Conservation (phyloP, 2,888 invertebrate genomes). For the Agrenia bidenticulata region DNA sequence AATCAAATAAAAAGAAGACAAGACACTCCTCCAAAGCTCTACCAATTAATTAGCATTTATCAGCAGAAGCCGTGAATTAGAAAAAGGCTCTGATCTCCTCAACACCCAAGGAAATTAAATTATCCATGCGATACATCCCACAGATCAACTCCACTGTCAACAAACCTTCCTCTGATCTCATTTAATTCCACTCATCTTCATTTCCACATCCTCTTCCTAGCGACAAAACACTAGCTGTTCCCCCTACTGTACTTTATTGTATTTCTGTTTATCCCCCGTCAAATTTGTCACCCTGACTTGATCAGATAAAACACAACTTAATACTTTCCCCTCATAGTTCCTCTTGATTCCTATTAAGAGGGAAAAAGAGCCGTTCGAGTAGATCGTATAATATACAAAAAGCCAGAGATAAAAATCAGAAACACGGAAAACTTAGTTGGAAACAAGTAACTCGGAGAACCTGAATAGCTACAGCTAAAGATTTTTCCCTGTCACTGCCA, state of each 20-base stretch:
- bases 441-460: too few species aligned
- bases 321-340: background rate
- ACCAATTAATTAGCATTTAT: too few species aligned
- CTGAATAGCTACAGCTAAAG: too few species aligned
- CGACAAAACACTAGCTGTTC: background rate
- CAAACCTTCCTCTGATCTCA: background rate
- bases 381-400: background rate
- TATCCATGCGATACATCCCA: too few species aligned
- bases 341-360: background rate
- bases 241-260: slow-evolving; percentile 10
- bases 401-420: background rate
- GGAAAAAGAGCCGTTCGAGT: too few species aligned
- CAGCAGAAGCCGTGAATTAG: too few species aligned
- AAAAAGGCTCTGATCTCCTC: too few species aligned
- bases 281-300: slow-evolving; percentile 22
- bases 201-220: background rate
- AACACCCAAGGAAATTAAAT: too few species aligned
- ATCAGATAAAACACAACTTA: slow-evolving; percentile 17
- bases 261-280: slow-evolving; percentile 25
- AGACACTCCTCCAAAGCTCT: too few species aligned
- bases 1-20: too few species aligned
- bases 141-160: too few species aligned
- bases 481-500: slow-evolving; percentile 7
- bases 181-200: background rate
- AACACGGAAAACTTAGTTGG: background rate